Evolutionary conservation across 30 jellyfish, hydroid and myxozoan genomes (phyloP).

Genomic region (Cassiopea andromeda): DNA sequence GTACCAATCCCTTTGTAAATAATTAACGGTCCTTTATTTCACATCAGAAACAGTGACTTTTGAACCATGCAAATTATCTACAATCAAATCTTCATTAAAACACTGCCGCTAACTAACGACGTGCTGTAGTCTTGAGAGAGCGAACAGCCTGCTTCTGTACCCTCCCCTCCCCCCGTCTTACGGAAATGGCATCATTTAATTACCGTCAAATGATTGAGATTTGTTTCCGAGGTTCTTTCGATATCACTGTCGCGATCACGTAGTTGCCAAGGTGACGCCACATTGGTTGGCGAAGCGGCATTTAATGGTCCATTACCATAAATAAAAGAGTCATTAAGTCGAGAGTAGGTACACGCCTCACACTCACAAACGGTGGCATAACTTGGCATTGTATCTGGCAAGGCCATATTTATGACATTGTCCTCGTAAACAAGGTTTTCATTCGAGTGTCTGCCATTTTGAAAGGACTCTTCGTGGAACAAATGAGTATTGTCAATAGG

Average conservation of each 20-base stretch:
- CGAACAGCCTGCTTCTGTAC: neutral
- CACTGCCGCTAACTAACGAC: neutral
- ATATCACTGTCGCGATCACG: neutral
- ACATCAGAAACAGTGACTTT: too few species aligned
- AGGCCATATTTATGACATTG: neutral
- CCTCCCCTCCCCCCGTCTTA: neutral
- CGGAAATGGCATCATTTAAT: neutral
- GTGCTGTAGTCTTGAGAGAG: neutral
- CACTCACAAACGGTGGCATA: conserved; percentile 19
- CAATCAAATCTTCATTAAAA: neutral
- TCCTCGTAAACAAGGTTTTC: conserved; percentile 9
- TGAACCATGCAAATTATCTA: too few species aligned
- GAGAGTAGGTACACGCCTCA: conserved; percentile 7
- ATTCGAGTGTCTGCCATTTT: conserved; percentile 9
- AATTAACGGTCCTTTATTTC: too few species aligned
- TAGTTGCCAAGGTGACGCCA: neutral
- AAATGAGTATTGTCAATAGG: neutral
- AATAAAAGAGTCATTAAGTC: conserved; percentile 2
- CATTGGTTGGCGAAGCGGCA: neutral
- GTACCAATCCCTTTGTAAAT: too few species aligned
- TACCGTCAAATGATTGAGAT: neutral
- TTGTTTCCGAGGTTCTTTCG: conserved; percentile 10
- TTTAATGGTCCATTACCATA: conserved; percentile 11
- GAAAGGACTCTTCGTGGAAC: neutral
- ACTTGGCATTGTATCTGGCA: neutral